phyloP scores from a whole-genome alignment of 2,888 invertebrate species.

The Deilephila elpenor region DNA sequence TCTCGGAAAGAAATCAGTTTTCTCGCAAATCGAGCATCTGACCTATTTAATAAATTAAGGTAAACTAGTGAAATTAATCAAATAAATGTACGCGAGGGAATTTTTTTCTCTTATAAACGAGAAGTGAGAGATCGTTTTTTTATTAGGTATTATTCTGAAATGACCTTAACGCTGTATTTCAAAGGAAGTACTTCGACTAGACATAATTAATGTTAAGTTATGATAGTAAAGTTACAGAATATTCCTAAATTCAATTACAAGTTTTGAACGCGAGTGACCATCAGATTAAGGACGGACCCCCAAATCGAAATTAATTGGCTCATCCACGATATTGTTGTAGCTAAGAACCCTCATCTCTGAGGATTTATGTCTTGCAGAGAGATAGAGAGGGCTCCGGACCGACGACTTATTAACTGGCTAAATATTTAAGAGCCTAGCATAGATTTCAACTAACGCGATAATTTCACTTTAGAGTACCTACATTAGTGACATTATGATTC shows the following conservation, averaged over 20 bases:
- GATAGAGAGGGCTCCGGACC: constrained; percentile 47
- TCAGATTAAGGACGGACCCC: constrained; percentile 74
- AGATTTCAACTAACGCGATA: neutral
- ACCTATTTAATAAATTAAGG: too few species aligned
- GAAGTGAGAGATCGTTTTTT: too few species aligned
- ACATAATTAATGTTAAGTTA: constrained; percentile 42
- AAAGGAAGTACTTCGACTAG: constrained; percentile 29
- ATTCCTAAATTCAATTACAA: constrained; percentile 60
- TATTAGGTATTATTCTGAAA: neutral
- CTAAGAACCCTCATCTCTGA: constrained; percentile 71
- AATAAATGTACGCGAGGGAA: too few species aligned
- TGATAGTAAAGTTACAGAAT: constrained; percentile 52
- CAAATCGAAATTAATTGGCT: constrained; percentile 80
- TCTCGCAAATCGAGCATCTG: too few species aligned
- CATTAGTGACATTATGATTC: neutral
- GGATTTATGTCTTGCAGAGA: constrained; percentile 69
- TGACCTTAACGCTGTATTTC: constrained; percentile 33
- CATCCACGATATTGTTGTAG: constrained; percentile 75
- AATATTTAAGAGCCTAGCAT: constrained; percentile 29
- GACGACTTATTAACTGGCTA: constrained; percentile 42
- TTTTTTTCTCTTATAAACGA: too few species aligned
- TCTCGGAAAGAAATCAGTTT: neutral
- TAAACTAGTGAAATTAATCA: too few species aligned
- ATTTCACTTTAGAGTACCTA: constrained; percentile 10
- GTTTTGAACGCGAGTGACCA: constrained; percentile 77